These are phyloP conservation scores for Triplophysa dalaica DNA, from an alignment of 2,113 vertebrate genomes.

Conservation along the genomic window DNA sequence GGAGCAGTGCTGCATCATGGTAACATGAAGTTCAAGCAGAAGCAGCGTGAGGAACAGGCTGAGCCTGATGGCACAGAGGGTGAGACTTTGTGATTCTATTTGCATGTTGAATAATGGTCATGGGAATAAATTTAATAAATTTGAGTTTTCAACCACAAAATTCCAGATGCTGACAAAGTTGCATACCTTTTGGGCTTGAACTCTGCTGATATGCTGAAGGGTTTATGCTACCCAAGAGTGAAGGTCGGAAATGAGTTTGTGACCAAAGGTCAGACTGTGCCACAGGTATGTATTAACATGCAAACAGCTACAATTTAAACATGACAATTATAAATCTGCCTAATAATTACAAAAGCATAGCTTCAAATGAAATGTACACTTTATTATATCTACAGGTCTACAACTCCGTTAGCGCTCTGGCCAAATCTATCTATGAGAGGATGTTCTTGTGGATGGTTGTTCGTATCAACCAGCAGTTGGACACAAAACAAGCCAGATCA, in stretches of 20 bases:
- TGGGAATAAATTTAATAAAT: no score
- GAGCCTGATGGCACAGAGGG: neutral
- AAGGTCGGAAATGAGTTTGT: conserved; percentile 64
- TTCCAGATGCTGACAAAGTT: conserved; percentile 60
- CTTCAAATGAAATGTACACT: no score
- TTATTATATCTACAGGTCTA: conserved; percentile 54
- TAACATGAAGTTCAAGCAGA: conserved; percentile 4
- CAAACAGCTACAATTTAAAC: no score
- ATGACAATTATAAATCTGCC: no score
- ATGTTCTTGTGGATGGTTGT: conserved; percentile 76
- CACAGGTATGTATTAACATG: conserved; percentile 52
- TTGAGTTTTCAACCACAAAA: no score
- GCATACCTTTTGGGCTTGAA: conserved; percentile 65
- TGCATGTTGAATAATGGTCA: no score
- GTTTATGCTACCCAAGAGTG: conserved; percentile 61
- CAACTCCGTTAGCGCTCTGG: conserved; percentile 65
- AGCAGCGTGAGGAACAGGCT: conserved; percentile 1
- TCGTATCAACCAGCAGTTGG: conserved; percentile 73
- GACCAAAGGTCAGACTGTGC: conserved; percentile 65
- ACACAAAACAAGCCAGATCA: conserved; percentile 67
- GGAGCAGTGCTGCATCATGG: conserved; percentile 1
- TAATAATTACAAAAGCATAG: no score
- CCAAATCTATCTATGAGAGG: conserved; percentile 72
- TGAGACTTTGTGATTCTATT: neutral
- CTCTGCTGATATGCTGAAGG: conserved; percentile 65